These are phyloP conservation scores for Pagetopsis macropterus DNA, from an alignment of 2,797 vertebrate species.

Conservation along the genomic window DNA sequence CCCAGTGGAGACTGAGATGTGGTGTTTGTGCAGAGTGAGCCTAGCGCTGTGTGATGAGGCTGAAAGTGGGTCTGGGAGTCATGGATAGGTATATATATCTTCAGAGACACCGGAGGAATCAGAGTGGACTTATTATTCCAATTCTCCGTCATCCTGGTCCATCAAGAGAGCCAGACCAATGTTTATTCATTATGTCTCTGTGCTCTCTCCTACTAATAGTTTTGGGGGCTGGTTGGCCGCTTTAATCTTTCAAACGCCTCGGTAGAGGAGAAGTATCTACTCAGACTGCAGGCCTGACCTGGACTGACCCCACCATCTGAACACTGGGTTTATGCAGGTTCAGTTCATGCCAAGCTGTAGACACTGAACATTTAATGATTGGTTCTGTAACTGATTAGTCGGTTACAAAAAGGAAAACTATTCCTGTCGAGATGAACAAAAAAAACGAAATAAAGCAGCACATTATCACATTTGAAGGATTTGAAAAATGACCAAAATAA, in stretches of 20 bases:
- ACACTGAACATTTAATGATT: neutral
- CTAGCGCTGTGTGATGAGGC: constrained; percentile 23
- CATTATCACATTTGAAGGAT: no score
- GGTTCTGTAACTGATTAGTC: neutral
- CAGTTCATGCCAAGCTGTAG: neutral
- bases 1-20: constrained; percentile 35
- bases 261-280: constrained; percentile 1
- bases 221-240: constrained; percentile 22
- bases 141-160: constrained; percentile 41
- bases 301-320: constrained; percentile 21
- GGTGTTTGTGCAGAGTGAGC: constrained; percentile 17
- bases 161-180: constrained; percentile 36
- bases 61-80: constrained; percentile 6
- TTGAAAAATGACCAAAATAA: no score
- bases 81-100: neutral
- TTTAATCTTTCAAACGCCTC: constrained; percentile 42
- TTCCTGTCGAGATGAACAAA: no score
- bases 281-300: constrained; percentile 1
- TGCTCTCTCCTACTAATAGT: constrained; percentile 13
- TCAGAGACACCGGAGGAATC: constrained; percentile 27
- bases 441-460: no score
- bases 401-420: neutral
- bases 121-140: constrained; percentile 35
- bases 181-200: constrained; percentile 49
- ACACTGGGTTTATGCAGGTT: neutral